Percentiles rank a stretch among this genome's conserved stretches.
Conservation (phyloP, 2,888 invertebrate species). For the Cheilosia scutellata region DNA sequence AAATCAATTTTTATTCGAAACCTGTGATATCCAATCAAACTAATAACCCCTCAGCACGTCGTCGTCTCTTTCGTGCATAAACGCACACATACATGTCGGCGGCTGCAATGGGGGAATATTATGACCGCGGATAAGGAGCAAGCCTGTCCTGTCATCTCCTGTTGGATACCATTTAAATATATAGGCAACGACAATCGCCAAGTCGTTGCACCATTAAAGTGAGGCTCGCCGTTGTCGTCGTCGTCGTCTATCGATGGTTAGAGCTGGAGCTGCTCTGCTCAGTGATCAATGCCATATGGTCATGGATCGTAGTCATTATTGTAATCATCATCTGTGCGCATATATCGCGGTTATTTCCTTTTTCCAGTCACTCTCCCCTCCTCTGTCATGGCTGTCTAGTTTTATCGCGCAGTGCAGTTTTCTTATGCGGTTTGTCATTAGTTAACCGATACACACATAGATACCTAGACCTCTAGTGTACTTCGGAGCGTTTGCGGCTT, state of each 20-base stretch:
- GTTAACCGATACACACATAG: constrained; percentile 68
- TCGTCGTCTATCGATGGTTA: constrained; percentile 32
- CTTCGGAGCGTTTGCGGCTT: constrained; percentile 62
- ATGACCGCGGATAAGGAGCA: constrained; percentile 50
- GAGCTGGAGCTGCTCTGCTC: constrained; percentile 53
- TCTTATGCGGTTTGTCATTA: constrained; percentile 71
- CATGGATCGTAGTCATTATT: constrained; percentile 74
- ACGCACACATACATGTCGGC: constrained; percentile 9
- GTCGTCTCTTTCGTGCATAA: constrained; percentile 38
- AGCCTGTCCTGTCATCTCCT: constrained; percentile 64
- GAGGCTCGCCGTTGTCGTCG: constrained; percentile 48
- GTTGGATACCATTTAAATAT: constrained; percentile 72
- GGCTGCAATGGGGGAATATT: constrained; percentile 43
- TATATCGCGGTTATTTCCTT: constrained; percentile 57
- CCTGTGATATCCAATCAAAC: constrained; percentile 75
- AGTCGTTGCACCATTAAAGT: constrained; percentile 64
- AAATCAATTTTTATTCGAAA: constrained; percentile 73
- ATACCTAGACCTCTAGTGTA: constrained; percentile 24
- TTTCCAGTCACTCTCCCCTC: constrained; percentile 3
- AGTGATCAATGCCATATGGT: constrained; percentile 74
- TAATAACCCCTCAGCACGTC: constrained; percentile 69
- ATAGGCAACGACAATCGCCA: constrained; percentile 70
- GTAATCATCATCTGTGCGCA: constrained; percentile 73
- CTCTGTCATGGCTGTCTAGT: constrained; percentile 43
- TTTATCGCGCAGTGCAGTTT: constrained; percentile 66